Conservation (phyloP, 2,888 invertebrate species). For the Drosophila gaucha region DNA sequence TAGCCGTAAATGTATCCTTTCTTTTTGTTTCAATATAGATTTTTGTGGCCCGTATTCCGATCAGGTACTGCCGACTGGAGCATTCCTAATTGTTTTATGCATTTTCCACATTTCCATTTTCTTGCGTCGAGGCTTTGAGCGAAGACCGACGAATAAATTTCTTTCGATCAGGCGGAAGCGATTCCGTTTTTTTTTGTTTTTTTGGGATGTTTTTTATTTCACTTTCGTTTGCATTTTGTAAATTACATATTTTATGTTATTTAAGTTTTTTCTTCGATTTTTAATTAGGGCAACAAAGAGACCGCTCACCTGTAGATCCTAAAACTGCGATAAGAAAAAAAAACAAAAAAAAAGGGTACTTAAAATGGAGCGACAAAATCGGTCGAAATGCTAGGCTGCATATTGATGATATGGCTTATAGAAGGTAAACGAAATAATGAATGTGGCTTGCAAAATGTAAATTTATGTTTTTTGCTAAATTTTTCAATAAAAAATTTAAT, state of each 20-base stretch:
- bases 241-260: constrained; percentile 33
- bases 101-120: constrained; percentile 21
- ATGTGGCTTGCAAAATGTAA: constrained; percentile 1
- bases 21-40: neutral
- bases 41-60: neutral
- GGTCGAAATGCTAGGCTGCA: constrained; percentile 38
- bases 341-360: constrained; percentile 28
- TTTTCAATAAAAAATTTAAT: neutral
- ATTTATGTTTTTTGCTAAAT: neutral
- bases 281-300: constrained; percentile 70
- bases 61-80: constrained; percentile 17
- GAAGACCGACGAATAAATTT: constrained; percentile 55
- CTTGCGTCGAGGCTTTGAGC: constrained; percentile 44
- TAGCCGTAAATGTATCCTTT: neutral
- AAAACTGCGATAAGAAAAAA: constrained; percentile 27
- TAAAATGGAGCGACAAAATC: constrained; percentile 59
- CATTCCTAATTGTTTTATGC: constrained; percentile 5
- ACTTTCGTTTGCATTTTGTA: constrained; percentile 33
- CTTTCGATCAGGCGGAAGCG: constrained; percentile 54
- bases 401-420: constrained; percentile 28
- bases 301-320: constrained; percentile 54
- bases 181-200: constrained; percentile 55
- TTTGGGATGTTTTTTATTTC: constrained; percentile 5
- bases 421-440: too few species aligned
- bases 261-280: constrained; percentile 50